Base-by-base conservation (phyloP, 2,113 vertebrate genomes). In the Ailurus styani region DNA sequence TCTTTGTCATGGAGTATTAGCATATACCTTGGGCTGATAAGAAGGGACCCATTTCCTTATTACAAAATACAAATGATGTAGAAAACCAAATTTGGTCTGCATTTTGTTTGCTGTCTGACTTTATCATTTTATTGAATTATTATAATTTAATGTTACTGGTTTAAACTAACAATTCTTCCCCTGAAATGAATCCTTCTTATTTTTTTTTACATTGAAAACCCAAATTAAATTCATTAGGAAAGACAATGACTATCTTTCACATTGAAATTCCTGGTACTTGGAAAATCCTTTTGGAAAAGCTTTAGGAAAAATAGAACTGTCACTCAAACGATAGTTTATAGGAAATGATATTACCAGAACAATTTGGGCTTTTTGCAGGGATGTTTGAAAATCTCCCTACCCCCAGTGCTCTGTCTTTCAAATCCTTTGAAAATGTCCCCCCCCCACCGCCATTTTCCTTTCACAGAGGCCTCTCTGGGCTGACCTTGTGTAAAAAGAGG, bases 81-180 rank as follows among this genome's bases (percentile, higher is more conserved):
- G 52, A 95, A 86, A 87, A 52, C 42, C 4, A 1, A 92, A 73
- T 92, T 96, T 93, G 77, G 68, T 93, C 91, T 94, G 75, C 47
- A 42, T 96, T 64, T 96, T 87, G 60, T 93, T 88, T 88, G 83
- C 68, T 98, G 97, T 92, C 78, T 87, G 72, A 77, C 87, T 93
- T 95, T 94, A 57, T 97, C 57, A 52, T 96, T 95, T 97, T 96
- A 98, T 93, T 96, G 96, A 97, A 98, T 97, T 97, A 97, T 87
- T 95, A 6, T 97, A 97, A 97, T 97, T 97, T 93, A 98, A 96
- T 98, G 96, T 97, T 96, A 72, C 52, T 85, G 15, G 31, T 96
- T 96, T 93, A 68, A 96, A 87, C 40, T 75, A 96, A 96, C 1
- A 37, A 86, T 90, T 95, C 88, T 77, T 25, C 34, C 40, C 85